These are phyloP conservation scores for Theretra japonica DNA, from an alignment of 2,888 invertebrate species.

Conservation along the genomic window DNA sequence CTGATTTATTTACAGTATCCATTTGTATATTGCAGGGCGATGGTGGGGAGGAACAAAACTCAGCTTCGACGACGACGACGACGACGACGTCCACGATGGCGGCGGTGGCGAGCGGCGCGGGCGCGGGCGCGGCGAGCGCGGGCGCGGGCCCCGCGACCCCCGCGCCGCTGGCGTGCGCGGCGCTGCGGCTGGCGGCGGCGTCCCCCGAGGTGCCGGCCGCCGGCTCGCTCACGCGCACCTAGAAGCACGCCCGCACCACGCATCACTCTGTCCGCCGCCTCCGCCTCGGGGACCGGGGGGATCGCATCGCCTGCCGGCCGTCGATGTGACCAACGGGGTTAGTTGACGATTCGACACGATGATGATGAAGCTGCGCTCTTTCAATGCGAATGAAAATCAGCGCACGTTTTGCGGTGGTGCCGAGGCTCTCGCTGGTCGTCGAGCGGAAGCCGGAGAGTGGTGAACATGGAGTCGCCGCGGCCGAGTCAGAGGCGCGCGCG, in stretches of 20 bases:
- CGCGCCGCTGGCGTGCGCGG: slow-evolving; percentile 75
- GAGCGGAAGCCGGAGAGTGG: not conserved
- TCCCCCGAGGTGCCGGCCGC: slow-evolving; percentile 49
- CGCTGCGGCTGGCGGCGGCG: slow-evolving; percentile 70
- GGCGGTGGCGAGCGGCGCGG: slow-evolving; percentile 40
- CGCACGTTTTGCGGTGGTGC: not conserved
- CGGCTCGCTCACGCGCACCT: slow-evolving; percentile 48
- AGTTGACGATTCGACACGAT: not conserved
- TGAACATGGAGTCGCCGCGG: not conserved
- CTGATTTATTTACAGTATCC: not conserved
- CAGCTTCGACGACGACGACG: not conserved
- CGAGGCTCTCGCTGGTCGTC: not conserved
- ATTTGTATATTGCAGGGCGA: not conserved
- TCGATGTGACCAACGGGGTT: not conserved
- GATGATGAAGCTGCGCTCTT: not conserved
- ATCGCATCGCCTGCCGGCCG: not conserved
- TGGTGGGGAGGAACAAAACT: not conserved
- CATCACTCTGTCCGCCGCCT: not conserved
- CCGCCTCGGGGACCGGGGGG: not conserved
- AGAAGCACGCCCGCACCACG: slow-evolving; percentile 32
- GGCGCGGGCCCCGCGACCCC: slow-evolving; percentile 46
- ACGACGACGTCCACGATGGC: not conserved
- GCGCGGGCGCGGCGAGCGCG: slow-evolving; percentile 18
- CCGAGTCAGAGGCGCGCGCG: not conserved
- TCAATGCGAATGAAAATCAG: not conserved